phyloP scores from a whole-genome alignment of 2,888 invertebrate genomes.

The Omphaloscelis lunosa region DNA sequence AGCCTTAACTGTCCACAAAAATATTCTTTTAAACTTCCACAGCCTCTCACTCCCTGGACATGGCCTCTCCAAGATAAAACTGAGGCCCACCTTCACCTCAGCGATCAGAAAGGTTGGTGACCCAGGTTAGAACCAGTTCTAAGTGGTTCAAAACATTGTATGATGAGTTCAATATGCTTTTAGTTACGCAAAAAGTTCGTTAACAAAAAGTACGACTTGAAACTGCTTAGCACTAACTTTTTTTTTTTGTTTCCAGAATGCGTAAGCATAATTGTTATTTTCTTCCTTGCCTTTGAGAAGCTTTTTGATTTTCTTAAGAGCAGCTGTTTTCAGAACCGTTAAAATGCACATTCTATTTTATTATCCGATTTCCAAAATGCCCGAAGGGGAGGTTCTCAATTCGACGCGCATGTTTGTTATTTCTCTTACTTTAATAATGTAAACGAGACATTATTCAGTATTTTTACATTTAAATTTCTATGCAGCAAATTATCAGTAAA shows the following conservation, averaged over 20 bases:
- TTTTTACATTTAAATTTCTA: too few species aligned
- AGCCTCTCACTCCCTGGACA: background rate
- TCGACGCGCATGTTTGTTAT: background rate
- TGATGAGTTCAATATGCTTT: constrained; percentile 59
- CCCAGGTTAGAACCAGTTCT: constrained; percentile 49
- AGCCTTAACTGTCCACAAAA: background rate
- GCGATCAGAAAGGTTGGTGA: constrained; percentile 47
- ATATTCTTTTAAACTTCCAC: background rate
- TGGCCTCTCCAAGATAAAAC: background rate
- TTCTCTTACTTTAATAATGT: constrained; percentile 9
- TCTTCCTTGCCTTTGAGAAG: background rate
- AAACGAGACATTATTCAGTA: constrained; percentile 5
- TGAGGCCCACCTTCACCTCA: background rate
- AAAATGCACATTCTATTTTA: constrained; percentile 31
- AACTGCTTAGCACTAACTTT: constrained; percentile 36
- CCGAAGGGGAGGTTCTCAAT: background rate
- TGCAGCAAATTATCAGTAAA: background rate
- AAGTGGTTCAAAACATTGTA: constrained; percentile 31
- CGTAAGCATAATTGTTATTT: background rate
- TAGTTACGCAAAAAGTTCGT: constrained; percentile 46
- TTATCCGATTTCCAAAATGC: constrained; percentile 7
- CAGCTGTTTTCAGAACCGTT: constrained; percentile 6
- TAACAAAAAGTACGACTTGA: constrained; percentile 38
- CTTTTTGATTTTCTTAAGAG: constrained; percentile 19
- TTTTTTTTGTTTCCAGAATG: constrained; percentile 6